Base-by-base conservation (phyloP, 2,888 invertebrate genomes). In the Sipha maydis region DNA sequence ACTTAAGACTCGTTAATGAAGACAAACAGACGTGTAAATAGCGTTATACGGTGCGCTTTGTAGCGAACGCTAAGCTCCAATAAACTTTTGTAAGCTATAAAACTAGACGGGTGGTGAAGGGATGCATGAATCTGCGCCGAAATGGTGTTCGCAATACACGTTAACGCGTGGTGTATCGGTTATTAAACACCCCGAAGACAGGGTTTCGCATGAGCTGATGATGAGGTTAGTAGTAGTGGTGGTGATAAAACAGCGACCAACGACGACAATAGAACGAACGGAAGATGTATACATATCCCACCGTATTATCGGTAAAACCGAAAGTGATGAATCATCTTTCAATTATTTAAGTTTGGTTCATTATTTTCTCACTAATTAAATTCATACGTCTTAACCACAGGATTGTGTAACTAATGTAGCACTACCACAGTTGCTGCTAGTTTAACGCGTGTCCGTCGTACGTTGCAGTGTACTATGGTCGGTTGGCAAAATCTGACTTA, bases 1-100 rank as follows among this genome's bases (percentile, higher is more conserved):
- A 80, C 79, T 80, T 79, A 86, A 88, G 80, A 61, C 86, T 61
- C 73, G 86, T 80, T 88, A 88, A 88, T 88, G 86, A 88, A 88
- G 86, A 80, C 80, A 88, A 88, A 88, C 86, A 88, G 86, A 88
- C 73, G 80, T 75, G 84, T 84, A 76, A 84, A 84, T 76, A 83
- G 76, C 76, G 76, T 28, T 61, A 41, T n/a, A 67, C 76, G 75
- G 76, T 5, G 14, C 61, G 84, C 73, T 73, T 75, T 83, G 73
- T 83, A 69, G 73, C 79, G 54, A 38, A 86, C 85, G 69, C 54
- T 86, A 86, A 86, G 86, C 79, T 80, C 80, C 86, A 80, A 86
- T 86, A 86, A 86, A 86, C 86, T 86, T 86, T 86, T 71, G 86
- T 86, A 61, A 79, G 73, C 79, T 75, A 80, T 86, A 80, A 79